phyloP scores from a whole-genome alignment of 2,113 vertebrate species.

The Atrichornis clamosus region DNA sequence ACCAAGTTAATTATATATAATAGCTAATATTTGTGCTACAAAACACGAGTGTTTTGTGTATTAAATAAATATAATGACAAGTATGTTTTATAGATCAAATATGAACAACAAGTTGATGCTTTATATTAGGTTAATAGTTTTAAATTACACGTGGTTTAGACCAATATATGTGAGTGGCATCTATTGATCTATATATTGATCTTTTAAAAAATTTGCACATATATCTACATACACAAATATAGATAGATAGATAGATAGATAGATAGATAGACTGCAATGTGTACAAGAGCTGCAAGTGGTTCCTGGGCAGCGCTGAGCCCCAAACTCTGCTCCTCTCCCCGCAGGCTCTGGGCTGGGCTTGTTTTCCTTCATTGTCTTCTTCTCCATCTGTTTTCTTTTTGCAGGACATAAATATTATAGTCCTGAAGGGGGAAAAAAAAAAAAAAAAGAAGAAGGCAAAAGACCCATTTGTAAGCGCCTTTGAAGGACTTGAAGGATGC shows the following conservation, averaged over 20 bases:
- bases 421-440: background rate
- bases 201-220: rapidly evolving
- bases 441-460: rapidly evolving
- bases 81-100: background rate
- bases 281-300: background rate
- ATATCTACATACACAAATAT: rapidly evolving
- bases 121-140: background rate
- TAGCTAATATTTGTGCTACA: background rate
- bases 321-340: background rate
- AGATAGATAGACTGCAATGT: too few relatives aligned
- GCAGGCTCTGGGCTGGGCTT: background rate
- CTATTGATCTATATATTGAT: background rate
- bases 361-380: background rate
- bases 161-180: background rate
- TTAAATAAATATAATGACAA: background rate
- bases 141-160: background rate
- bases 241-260: too few relatives aligned
- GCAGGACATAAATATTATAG: background rate
- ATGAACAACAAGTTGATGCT: background rate
- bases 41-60: background rate
- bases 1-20: background rate
- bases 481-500: background rate
- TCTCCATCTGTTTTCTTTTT: constrained; percentile 7
- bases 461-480: background rate
- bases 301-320: background rate